phyloP scores from a whole-genome alignment of 1,140 invertebrate species.

The Atta colombica region DNA sequence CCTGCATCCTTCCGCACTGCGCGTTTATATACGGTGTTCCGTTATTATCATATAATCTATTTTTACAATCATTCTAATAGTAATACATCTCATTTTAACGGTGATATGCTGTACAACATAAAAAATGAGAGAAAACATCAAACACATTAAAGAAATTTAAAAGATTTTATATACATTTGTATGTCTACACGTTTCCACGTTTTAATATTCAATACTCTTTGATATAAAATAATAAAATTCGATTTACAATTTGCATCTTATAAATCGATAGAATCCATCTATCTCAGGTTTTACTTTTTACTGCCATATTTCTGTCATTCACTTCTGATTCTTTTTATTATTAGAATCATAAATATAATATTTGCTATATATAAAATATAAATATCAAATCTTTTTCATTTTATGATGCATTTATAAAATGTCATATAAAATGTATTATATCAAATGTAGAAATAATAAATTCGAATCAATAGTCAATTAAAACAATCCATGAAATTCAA shows the following conservation, averaged over 20 bases:
- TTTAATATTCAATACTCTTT: neutral
- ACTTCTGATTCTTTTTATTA: neutral
- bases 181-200: neutral
- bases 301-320: neutral
- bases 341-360: neutral
- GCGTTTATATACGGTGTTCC: constrained; percentile 46
- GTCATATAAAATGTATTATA: neutral
- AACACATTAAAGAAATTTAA: constrained; percentile 17
- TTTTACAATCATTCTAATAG: constrained; percentile 24
- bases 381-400: neutral
- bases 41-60: constrained; percentile 37
- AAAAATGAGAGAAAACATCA: neutral
- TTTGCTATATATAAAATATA: too few relatives aligned
- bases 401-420: neutral
- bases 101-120: neutral
- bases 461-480: neutral
- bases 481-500: neutral
- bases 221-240: neutral
- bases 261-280: neutral
- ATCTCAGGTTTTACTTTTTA: neutral
- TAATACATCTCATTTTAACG: neutral
- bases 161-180: neutral
- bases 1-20: constrained; percentile 65
- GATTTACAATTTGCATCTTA: neutral
- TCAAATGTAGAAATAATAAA: neutral